Percentiles rank a stretch among this genome's conserved stretches.
phyloP scores from a whole-genome alignment of 1,140 invertebrate genomes.

The Euschistus heros region DNA sequence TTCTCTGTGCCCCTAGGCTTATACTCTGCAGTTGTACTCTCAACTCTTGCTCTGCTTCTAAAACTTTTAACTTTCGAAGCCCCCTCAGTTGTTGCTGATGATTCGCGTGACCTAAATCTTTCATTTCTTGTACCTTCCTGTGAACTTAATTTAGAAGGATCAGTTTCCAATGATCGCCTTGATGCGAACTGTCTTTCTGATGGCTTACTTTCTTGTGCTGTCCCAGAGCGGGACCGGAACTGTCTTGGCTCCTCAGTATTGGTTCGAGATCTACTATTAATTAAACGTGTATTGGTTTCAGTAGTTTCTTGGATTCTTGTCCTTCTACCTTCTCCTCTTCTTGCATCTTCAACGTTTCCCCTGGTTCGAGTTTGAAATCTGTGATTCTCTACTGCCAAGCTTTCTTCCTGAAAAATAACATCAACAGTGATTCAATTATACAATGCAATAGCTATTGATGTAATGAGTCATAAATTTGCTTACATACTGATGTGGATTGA shows the following conservation, averaged over 20 bases:
- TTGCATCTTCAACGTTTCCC: not conserved
- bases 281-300: not conserved
- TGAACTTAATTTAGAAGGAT: not conserved
- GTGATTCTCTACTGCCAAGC: slow-evolving; percentile 2
- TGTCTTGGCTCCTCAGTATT: not conserved
- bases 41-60: too few species aligned
- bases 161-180: not conserved
- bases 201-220: not conserved
- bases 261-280: not conserved
- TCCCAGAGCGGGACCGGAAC: not conserved
- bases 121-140: not conserved
- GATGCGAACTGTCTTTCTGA: not conserved
- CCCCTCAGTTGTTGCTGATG: too few species aligned
- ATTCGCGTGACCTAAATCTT: too few species aligned
- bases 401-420: slow-evolving; percentile 4
- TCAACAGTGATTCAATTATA: too few species aligned
- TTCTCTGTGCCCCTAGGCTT: too few species aligned
- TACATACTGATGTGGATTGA: too few species aligned
- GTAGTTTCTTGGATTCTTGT: not conserved
- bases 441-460: too few species aligned
- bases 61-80: too few species aligned
- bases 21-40: too few species aligned
- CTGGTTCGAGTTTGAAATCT: not conserved
- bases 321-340: slow-evolving; percentile 1
- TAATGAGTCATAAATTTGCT: too few species aligned